Percentiles rank a stretch among this genome's conserved stretches.
These are phyloP conservation scores for Lepidochrysops patricia DNA, from an alignment of 2,888 invertebrate species.

Conservation along the genomic window DNA sequence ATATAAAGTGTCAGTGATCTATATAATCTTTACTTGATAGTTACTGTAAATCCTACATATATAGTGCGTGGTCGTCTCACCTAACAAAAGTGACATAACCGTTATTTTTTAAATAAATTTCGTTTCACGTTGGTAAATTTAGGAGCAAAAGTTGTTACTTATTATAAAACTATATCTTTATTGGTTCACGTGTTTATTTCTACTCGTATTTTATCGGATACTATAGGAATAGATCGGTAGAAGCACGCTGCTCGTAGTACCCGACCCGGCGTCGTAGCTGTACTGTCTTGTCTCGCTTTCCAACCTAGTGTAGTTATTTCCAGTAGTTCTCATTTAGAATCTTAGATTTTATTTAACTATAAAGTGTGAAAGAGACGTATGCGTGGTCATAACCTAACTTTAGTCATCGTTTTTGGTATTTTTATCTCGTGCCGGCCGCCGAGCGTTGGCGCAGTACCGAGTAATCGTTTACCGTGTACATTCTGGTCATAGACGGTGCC, in stretches of 20 bases:
- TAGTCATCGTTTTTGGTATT: slow-evolving; percentile 46
- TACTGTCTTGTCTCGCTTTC: slow-evolving; percentile 48
- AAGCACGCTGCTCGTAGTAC: slow-evolving; percentile 44
- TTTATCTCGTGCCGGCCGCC: slow-evolving; percentile 44
- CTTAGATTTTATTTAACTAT: slow-evolving; percentile 52
- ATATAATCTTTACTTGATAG: slow-evolving; percentile 67
- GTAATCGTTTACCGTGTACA: slow-evolving; percentile 63
- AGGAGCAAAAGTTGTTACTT: slow-evolving; percentile 63
- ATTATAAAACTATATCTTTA: slow-evolving; percentile 54
- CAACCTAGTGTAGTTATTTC: slow-evolving; percentile 52
- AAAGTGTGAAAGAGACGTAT: slow-evolving; percentile 55
- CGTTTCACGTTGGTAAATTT: slow-evolving; percentile 57
- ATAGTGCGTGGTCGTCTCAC: slow-evolving; percentile 46
- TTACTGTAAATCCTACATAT: slow-evolving; percentile 60
- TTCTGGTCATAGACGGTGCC: slow-evolving; percentile 67
- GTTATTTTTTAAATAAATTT: slow-evolving; percentile 44
- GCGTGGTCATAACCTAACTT: slow-evolving; percentile 56
- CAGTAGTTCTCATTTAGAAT: slow-evolving; percentile 52
- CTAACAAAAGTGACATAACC: slow-evolving; percentile 36
- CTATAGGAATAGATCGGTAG: slow-evolving; percentile 45
- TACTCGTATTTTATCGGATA: slow-evolving; percentile 42
- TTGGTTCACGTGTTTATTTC: slow-evolving; percentile 44
- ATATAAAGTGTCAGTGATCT: slow-evolving; percentile 58
- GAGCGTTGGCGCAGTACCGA: slow-evolving; percentile 39
- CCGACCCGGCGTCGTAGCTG: slow-evolving; percentile 51